Evolutionary conservation across 2,888 invertebrate species (phyloP).

Genomic region (Tineola bisselliella): DNA sequence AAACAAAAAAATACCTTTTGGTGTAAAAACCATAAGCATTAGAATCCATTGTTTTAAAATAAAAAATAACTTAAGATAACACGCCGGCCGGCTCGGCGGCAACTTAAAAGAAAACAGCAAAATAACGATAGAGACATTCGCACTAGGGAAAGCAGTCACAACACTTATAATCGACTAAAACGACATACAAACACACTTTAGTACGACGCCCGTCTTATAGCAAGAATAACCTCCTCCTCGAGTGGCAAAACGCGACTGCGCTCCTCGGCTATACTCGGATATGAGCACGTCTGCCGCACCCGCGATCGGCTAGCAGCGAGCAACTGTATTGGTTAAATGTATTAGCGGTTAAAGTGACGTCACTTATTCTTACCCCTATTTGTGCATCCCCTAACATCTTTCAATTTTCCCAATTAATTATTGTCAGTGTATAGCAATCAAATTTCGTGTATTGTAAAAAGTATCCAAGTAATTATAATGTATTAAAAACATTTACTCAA

Average conservation of each 20-base stretch:
- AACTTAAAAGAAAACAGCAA: conserved; percentile 58
- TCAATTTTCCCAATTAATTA: too few species aligned
- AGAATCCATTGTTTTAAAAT: conserved; percentile 79
- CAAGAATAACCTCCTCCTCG: conserved; percentile 62
- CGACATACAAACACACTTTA: conserved; percentile 69
- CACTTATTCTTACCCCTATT: not conserved
- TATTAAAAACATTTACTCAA: too few species aligned
- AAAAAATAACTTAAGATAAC: conserved; percentile 66
- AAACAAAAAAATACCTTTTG: conserved; percentile 75
- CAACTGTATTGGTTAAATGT: not conserved
- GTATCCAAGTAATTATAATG: too few species aligned
- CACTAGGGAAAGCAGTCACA: conserved; percentile 67
- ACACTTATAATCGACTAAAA: conserved; percentile 67
- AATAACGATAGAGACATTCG: conserved; percentile 65
- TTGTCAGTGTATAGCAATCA: too few species aligned
- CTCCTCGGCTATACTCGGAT: not conserved
- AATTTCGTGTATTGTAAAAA: too few species aligned
- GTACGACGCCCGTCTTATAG: conserved; percentile 60
- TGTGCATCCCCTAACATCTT: too few species aligned
- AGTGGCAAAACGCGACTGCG: conserved; percentile 59
- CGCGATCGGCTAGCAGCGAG: not conserved
- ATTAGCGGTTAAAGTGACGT: not conserved
- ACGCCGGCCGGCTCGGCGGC: conserved; percentile 64
- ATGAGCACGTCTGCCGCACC: not conserved
- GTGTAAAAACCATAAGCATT: conserved; percentile 83